A percentile compares a stretch with the other conserved stretches of the same genome.
Conservation (phyloP, 1,140 invertebrate genomes). For the Pseudomyrmex flavicornis region DNA sequence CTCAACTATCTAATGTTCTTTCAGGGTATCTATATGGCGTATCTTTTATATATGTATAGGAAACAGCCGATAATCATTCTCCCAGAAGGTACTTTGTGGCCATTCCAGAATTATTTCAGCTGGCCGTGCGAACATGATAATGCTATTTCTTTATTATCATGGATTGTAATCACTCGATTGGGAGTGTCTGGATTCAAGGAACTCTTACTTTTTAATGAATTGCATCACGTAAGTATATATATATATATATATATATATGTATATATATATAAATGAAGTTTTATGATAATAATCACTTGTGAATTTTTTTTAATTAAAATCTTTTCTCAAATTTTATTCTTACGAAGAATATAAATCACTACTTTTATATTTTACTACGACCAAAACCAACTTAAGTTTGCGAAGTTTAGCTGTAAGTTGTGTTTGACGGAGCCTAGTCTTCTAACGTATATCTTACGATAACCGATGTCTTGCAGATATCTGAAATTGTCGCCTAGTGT, state of each 20-base stretch:
- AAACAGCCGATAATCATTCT: slow-evolving; percentile 79
- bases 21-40: slow-evolving; percentile 73
- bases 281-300: background rate
- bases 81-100: slow-evolving; percentile 77
- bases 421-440: slow-evolving; percentile 63
- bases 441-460: slow-evolving; percentile 87
- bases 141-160: slow-evolving; percentile 79
- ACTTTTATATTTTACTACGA: slow-evolving; percentile 50
- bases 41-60: slow-evolving; percentile 76
- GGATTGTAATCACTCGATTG: slow-evolving; percentile 77
- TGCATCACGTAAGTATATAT: background rate
- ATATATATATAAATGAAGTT: slow-evolving; percentile 2
- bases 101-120: slow-evolving; percentile 76
- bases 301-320: background rate
- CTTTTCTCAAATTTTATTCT: slow-evolving; percentile 15
- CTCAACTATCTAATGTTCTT: slow-evolving; percentile 32
- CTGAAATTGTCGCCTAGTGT: slow-evolving; percentile 79
- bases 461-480: slow-evolving; percentile 87
- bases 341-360: background rate
- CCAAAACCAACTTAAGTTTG: slow-evolving; percentile 76
- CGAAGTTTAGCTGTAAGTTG: slow-evolving; percentile 62
- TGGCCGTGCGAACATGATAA: slow-evolving; percentile 79
- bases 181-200: slow-evolving; percentile 67
- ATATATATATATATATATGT: slow-evolving; percentile 16
- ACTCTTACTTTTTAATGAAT: slow-evolving; percentile 32